These are phyloP conservation scores for Gymnocephalus cernua DNA, from an alignment of 2,113 vertebrate species.

Conservation along the genomic window DNA sequence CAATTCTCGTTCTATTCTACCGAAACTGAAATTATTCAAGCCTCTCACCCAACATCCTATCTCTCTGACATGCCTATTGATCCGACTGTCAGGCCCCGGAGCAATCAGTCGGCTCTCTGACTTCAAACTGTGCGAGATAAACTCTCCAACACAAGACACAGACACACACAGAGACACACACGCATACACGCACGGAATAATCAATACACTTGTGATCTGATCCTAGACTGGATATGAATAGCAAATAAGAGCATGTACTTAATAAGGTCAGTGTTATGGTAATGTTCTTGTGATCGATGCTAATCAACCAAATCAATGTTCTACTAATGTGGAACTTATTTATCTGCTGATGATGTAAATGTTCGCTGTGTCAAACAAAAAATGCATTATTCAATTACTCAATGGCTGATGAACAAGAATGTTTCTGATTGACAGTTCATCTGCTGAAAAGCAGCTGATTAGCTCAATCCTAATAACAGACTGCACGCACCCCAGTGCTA, in stretches of 20 bases:
- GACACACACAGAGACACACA: not conserved
- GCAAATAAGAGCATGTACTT: conserved; percentile 8
- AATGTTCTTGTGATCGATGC: not conserved
- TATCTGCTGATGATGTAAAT: not conserved
- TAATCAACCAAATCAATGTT: not conserved
- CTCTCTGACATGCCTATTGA: not conserved
- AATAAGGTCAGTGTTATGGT: conserved; percentile 7
- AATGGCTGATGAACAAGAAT: not conserved
- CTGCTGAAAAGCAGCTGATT: not conserved
- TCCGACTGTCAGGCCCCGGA: not conserved
- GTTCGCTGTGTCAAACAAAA: not conserved
- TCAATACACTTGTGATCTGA: conserved; percentile 40
- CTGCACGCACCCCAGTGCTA: not conserved
- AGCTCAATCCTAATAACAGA: not conserved
- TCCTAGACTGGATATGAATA: conserved; percentile 20
- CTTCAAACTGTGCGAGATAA: conserved; percentile 30
- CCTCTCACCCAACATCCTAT: not conserved
- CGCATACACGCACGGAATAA: conserved; percentile 18
- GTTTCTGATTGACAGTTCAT: not conserved
- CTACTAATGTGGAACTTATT: not conserved
- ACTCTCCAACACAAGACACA: not conserved
- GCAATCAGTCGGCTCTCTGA: conserved; percentile 11
- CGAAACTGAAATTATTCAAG: not conserved
- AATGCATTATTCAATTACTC: not conserved
- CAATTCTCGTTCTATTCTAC: not conserved